Percentiles rank a stretch among this genome's conserved stretches.
Conservation (phyloP, 1,140 invertebrate genomes). For the Hyles vespertilio region DNA sequence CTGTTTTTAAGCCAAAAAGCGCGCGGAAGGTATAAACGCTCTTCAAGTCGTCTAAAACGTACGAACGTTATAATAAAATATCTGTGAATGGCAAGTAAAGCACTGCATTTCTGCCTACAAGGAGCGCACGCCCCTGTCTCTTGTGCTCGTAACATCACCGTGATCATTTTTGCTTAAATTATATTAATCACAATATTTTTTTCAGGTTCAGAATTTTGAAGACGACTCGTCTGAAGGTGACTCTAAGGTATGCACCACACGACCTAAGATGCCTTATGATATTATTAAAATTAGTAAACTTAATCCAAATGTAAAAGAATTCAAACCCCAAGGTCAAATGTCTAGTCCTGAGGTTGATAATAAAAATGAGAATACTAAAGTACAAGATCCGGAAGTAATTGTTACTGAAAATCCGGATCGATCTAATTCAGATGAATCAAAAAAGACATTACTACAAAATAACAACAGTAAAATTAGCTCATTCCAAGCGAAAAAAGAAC, state of each 20-base stretch:
- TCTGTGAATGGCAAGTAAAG: no score
- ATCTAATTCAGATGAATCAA: conserved; percentile 19
- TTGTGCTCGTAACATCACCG: no score
- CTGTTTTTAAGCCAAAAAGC: no score
- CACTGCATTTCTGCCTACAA: no score
- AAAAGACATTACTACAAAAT: conserved; percentile 27
- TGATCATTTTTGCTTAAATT: no score
- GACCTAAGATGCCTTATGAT: conserved; percentile 7
- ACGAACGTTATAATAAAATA: no score
- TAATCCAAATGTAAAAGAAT: conserved; percentile 44
- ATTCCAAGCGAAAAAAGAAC: conserved; percentile 35
- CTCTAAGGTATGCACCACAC: conserved; percentile 6
- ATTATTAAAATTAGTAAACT: conserved; percentile 39
- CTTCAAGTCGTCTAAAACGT: no score
- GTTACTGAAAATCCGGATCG: no score
- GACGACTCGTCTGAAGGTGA: background rate
- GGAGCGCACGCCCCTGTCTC: no score
- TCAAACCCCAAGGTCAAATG: conserved; percentile 22
- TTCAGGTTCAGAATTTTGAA: conserved; percentile 34
- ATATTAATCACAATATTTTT: conserved; percentile 6
- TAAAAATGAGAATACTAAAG: background rate
- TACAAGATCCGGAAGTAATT: background rate
- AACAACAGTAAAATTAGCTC: conserved; percentile 21
- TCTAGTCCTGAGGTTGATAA: no score
- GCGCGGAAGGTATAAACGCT: no score